Evolutionary conservation across 2,888 invertebrate genomes (phyloP).

Genomic region (Andricus quercusramuli): DNA sequence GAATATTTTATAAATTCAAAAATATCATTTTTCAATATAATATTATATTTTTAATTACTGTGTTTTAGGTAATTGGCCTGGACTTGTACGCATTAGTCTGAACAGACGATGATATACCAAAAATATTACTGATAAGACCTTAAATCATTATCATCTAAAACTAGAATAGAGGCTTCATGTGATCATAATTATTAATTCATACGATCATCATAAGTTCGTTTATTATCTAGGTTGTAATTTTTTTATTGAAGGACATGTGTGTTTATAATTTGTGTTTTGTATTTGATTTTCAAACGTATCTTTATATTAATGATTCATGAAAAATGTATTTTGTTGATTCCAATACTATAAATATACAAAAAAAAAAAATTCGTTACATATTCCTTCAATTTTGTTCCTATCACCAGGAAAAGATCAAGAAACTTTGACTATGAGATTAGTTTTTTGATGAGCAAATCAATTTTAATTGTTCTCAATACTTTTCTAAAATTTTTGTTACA

Average conservation of each 20-base stretch:
- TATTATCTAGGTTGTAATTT: background rate
- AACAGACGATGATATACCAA: background rate
- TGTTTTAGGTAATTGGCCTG: conserved; percentile 15
- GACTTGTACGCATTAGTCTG: background rate
- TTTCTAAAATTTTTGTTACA: background rate
- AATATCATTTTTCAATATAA: background rate
- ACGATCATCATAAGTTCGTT: background rate
- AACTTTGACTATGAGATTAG: too few species aligned
- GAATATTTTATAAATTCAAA: background rate
- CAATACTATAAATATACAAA: background rate
- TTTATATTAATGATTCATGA: background rate
- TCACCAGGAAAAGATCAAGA: too few species aligned
- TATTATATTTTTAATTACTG: too few species aligned
- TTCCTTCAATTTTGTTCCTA: background rate
- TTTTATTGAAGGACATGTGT: background rate
- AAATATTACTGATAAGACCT: background rate
- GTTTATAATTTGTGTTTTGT: background rate
- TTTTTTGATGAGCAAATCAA: too few species aligned
- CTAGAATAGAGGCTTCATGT: background rate
- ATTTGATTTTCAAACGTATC: background rate
- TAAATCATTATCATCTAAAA: background rate
- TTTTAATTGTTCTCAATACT: too few species aligned
- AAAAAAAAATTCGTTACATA: background rate
- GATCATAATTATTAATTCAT: background rate
- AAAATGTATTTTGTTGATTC: background rate